Evolutionary conservation across 2,888 invertebrate genomes (phyloP).

Genomic region (Drosophila diplacantha): DNA sequence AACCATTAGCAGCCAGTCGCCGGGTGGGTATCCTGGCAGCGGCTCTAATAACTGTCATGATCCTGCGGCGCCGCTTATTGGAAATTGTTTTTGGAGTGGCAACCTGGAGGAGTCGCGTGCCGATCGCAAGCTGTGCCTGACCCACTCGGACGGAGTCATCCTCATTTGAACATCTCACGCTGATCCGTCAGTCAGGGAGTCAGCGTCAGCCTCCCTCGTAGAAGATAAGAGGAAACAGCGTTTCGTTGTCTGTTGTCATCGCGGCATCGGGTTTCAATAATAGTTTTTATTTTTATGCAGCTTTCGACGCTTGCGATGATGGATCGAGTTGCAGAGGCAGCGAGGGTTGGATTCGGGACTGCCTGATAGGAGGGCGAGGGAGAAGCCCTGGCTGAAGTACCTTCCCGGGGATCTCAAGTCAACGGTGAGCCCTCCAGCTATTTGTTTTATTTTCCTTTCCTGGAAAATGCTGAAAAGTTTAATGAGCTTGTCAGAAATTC

Average conservation of each 20-base stretch:
- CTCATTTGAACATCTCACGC: constrained; percentile 50
- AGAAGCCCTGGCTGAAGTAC: constrained; percentile 5
- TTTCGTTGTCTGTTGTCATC: constrained; percentile 67
- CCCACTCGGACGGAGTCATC: constrained; percentile 44
- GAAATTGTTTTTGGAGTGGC: constrained; percentile 42
- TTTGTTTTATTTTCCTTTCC: constrained; percentile 50
- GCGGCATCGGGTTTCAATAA: constrained; percentile 68
- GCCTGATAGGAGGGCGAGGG: constrained; percentile 3
- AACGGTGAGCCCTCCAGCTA: constrained; percentile 53
- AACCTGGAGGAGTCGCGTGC: constrained; percentile 61
- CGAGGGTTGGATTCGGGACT: constrained; percentile 19
- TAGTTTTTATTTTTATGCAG: constrained; percentile 65
- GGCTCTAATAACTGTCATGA: constrained; percentile 58
- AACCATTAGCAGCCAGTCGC: constrained; percentile 53
- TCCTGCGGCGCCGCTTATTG: constrained; percentile 60
- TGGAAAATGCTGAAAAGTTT: constrained; percentile 22
- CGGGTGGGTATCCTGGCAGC: constrained; percentile 18
- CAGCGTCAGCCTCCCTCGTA: constrained; percentile 13
- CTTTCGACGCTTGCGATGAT: constrained; percentile 63
- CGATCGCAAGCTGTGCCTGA: constrained; percentile 63
- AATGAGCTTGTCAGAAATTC: constrained; percentile 71
- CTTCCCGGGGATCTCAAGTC: constrained; percentile 14
- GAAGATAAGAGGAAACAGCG: background rate
- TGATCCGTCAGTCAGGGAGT: constrained; percentile 47
- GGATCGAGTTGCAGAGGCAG: constrained; percentile 67